These are phyloP conservation scores for Poeciliopsis retropinna DNA, from an alignment of 2,113 vertebrate genomes.

Conservation along the genomic window DNA sequence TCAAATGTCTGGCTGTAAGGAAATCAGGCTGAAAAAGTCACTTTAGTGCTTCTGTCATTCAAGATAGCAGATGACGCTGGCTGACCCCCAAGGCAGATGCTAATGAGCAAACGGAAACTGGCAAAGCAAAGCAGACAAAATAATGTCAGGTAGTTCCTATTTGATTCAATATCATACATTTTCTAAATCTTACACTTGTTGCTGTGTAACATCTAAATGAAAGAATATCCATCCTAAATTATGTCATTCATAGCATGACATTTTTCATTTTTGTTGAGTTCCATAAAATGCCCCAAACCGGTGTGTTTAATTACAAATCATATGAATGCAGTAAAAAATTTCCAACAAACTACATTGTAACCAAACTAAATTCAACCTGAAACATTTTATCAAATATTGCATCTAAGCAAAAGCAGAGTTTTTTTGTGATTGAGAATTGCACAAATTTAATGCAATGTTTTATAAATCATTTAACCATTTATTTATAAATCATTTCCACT, in stretches of 20 bases:
- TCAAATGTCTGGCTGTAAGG: slow-evolving; percentile 50
- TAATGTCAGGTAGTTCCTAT: not conserved
- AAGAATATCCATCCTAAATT: not conserved
- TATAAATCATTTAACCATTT: too few species aligned
- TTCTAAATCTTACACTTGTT: not conserved
- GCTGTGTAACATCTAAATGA: not conserved
- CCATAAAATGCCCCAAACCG: not conserved
- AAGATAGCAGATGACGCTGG: slow-evolving; percentile 2
- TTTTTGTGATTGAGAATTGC: too few species aligned
- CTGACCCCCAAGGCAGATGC: not conserved
- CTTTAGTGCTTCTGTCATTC: slow-evolving; percentile 3
- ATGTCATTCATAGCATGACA: not conserved
- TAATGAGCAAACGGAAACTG: slow-evolving; percentile 5
- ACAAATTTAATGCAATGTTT: too few species aligned
- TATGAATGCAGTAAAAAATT: not conserved
- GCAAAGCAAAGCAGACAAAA: slow-evolving; percentile 18
- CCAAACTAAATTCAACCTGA: not conserved
- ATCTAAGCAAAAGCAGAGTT: too few species aligned
- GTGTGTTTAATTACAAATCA: not conserved
- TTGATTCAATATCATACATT: not conserved
- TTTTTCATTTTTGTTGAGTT: not conserved
- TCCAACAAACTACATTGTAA: not conserved
- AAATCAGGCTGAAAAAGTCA: slow-evolving; percentile 12
- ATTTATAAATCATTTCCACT: not conserved
- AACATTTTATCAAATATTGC: too few species aligned